Evolutionary conservation across 1,140 invertebrate genomes (phyloP).

Genomic region (Lasaia peninsularis): DNA sequence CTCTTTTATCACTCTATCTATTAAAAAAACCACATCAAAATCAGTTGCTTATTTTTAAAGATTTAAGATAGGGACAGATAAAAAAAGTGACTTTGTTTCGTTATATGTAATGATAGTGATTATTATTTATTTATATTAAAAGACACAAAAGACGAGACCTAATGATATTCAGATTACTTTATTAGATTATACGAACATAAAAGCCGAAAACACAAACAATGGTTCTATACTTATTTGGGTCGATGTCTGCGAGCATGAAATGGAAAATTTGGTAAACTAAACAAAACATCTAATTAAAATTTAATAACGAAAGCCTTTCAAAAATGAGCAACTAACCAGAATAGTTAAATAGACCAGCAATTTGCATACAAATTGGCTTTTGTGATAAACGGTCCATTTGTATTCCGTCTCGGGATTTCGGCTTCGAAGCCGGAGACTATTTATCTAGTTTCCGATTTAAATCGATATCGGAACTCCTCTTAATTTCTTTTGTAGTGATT

Average conservation of each 20-base stretch:
- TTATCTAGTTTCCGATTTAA: constrained; percentile 69
- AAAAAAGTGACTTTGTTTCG: no score
- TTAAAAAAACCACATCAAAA: no score
- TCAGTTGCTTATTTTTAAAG: no score
- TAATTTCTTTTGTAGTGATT: background rate
- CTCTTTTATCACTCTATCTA: no score
- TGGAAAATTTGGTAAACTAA: background rate
- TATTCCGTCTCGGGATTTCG: constrained; percentile 68
- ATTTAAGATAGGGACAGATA: no score
- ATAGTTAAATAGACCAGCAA: constrained; percentile 72
- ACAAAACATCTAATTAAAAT: background rate
- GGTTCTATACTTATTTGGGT: no score
- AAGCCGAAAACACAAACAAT: no score
- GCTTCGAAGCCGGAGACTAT: constrained; percentile 62
- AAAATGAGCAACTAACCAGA: constrained; percentile 77
- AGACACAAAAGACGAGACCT: no score
- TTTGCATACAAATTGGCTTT: constrained; percentile 76
- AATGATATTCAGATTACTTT: no score
- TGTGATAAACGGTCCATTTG: constrained; percentile 73
- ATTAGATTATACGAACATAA: no score
- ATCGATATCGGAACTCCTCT: constrained; percentile 32
- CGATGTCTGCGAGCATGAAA: background rate
- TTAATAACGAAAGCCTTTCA: constrained; percentile 57
- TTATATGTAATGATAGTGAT: no score
- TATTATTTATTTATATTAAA: no score